phyloP scores from a whole-genome alignment of 2,888 invertebrate species.

The Zhengitettix transpicula region DNA sequence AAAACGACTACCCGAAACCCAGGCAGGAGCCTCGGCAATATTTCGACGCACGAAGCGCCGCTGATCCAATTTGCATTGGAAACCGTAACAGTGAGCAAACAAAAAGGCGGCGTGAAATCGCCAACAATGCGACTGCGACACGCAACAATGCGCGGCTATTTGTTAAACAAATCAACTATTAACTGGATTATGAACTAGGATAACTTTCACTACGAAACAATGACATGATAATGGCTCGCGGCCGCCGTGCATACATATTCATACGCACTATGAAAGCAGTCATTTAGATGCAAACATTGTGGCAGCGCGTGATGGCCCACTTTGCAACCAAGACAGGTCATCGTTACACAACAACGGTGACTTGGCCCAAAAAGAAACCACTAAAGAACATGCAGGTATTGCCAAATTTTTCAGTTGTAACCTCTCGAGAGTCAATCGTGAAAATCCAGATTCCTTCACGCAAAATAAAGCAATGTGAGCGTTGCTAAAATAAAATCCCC shows the following conservation, averaged over 20 bases:
- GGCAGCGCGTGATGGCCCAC: not conserved
- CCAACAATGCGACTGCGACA: not conserved
- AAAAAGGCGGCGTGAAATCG: not conserved
- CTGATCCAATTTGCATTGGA: not conserved
- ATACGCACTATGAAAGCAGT: not conserved
- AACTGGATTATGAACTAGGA: not conserved
- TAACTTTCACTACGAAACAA: not conserved
- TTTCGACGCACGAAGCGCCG: too few relatives aligned
- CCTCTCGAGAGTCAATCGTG: too few relatives aligned
- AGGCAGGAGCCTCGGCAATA: too few relatives aligned
- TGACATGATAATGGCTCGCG: conserved; percentile 1
- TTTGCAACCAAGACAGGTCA: too few relatives aligned
- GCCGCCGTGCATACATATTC: not conserved
- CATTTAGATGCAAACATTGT: not conserved
- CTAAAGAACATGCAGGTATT: too few relatives aligned
- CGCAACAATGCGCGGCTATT: not conserved
- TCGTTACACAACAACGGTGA: too few relatives aligned
- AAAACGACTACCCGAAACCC: too few relatives aligned
- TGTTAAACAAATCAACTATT: conserved; percentile 1
- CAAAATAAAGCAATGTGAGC: too few relatives aligned
- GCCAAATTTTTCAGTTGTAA: too few relatives aligned
- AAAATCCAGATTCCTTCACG: too few relatives aligned
- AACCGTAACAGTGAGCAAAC: not conserved
- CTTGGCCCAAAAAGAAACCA: too few relatives aligned
- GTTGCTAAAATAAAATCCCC: too few relatives aligned